These are phyloP conservation scores for Oriolus oriolus DNA, from an alignment of 2,113 vertebrate species.

Conservation along the genomic window DNA sequence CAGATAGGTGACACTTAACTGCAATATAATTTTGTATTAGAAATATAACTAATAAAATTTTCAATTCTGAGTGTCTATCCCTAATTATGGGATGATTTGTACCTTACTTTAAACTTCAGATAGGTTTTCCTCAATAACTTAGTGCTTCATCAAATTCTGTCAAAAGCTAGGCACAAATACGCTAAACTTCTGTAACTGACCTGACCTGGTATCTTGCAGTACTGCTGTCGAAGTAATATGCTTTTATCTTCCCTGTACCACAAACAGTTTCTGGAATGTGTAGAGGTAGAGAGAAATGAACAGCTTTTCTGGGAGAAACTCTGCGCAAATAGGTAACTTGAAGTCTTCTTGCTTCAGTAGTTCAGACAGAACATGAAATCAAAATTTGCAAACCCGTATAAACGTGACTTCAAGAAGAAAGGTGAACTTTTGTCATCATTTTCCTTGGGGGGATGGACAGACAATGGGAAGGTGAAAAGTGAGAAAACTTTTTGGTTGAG, in stretches of 20 bases:
- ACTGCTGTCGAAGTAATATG: not conserved
- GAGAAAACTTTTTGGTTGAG: not conserved
- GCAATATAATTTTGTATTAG: not conserved
- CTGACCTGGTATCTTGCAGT: not conserved
- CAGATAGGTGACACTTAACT: not conserved
- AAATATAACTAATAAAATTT: not conserved
- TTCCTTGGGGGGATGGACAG: not conserved
- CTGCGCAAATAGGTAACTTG: not conserved
- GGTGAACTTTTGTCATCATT: not conserved
- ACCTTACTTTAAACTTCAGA: not conserved
- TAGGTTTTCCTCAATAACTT: not conserved
- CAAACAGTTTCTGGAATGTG: not conserved
- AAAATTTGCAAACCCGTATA: not conserved
- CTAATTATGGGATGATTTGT: not conserved
- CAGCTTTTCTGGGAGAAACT: not conserved
- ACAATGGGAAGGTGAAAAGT: not conserved
- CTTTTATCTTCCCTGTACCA: not conserved
- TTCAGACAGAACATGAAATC: not conserved
- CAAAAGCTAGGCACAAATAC: not conserved
- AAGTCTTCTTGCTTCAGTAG: not conserved
- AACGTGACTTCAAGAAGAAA: not conserved
- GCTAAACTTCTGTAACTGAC: not conserved
- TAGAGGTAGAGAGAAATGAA: not conserved
- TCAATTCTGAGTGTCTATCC: not conserved
- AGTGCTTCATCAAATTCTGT: not conserved